Percentiles rank a stretch among this genome's conserved stretches.
These are phyloP conservation scores for Herminia tarsipennalis DNA, from an alignment of 2,888 invertebrate genomes.

Conservation along the genomic window DNA sequence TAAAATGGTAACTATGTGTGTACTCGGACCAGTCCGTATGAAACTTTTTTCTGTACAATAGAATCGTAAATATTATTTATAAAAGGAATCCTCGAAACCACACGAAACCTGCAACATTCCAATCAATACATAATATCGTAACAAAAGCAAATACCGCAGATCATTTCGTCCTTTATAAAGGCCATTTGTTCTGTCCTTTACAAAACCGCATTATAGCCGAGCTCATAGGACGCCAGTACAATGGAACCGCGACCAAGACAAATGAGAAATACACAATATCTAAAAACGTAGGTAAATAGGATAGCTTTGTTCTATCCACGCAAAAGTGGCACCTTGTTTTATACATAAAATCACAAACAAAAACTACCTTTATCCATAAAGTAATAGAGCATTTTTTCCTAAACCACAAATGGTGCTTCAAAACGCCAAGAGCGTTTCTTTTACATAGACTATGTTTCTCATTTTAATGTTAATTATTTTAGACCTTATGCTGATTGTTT, in stretches of 20 bases:
- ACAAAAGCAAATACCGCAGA: conserved; percentile 12
- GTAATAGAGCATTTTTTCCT: conserved; percentile 67
- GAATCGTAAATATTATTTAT: no score
- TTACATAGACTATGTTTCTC: conserved; percentile 69
- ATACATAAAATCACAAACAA: conserved; percentile 52
- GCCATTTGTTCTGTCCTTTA: conserved; percentile 34
- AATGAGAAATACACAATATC: conserved; percentile 80
- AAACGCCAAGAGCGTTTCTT: conserved; percentile 75
- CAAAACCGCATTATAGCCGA: conserved; percentile 45
- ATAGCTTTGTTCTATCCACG: conserved; percentile 67
- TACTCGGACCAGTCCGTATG: no score
- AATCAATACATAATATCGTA: conserved; percentile 6
- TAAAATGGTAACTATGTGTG: no score
- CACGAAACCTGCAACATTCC: no score
- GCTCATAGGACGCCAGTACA: conserved; percentile 50
- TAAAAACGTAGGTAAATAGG: conserved; percentile 73
- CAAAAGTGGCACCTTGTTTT: conserved; percentile 78
- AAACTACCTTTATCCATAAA: conserved; percentile 53
- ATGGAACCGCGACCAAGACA: conserved; percentile 80
- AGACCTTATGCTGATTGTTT: conserved; percentile 15
- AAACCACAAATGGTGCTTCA: conserved; percentile 62
- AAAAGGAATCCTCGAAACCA: no score
- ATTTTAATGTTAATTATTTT: conserved; percentile 30
- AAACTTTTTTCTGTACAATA: no score
- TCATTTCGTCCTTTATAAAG: conserved; percentile 30